phyloP scores from a whole-genome alignment of 2,888 invertebrate genomes.

The Iselma pallidipennis region DNA sequence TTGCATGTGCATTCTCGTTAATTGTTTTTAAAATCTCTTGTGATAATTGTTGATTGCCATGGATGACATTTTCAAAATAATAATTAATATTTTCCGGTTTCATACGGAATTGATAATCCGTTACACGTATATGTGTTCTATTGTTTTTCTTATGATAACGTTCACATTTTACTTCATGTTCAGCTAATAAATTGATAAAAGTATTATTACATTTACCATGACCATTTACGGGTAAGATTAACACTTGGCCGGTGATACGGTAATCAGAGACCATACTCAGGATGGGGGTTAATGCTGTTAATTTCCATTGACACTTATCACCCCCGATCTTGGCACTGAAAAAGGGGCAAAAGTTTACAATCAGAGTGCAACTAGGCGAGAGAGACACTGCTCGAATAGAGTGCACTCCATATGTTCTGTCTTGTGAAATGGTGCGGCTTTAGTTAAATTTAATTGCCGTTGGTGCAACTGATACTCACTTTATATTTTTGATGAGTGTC shows the following conservation, averaged over 20 bases:
- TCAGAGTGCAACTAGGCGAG: too few relatives aligned
- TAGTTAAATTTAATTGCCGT: background rate
- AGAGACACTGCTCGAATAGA: too few relatives aligned
- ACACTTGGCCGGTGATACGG: slow-evolving; percentile 66
- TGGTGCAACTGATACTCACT: slow-evolving; percentile 4
- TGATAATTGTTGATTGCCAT: slow-evolving; percentile 41
- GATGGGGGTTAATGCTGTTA: slow-evolving; percentile 59
- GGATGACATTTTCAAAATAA: slow-evolving; percentile 38
- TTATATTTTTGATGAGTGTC: background rate
- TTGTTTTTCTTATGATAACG: slow-evolving; percentile 36
- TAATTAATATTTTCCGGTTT: slow-evolving; percentile 56
- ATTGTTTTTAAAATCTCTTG: slow-evolving; percentile 36
- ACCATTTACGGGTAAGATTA: slow-evolving; percentile 69
- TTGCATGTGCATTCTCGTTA: slow-evolving; percentile 38
- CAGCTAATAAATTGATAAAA: slow-evolving; percentile 47
- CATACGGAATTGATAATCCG: slow-evolving; percentile 58
- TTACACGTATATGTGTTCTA: slow-evolving; percentile 32
- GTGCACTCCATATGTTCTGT: background rate
- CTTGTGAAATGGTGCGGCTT: background rate
- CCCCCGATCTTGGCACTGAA: slow-evolving; percentile 57
- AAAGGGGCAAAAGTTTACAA: background rate
- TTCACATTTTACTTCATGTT: slow-evolving; percentile 35
- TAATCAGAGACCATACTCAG: slow-evolving; percentile 69
- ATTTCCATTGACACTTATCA: slow-evolving; percentile 57
- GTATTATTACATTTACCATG: slow-evolving; percentile 69